These are phyloP conservation scores for Callochromis pleurospilus DNA, from an alignment of 2,113 vertebrate genomes.

Conservation along the genomic window DNA sequence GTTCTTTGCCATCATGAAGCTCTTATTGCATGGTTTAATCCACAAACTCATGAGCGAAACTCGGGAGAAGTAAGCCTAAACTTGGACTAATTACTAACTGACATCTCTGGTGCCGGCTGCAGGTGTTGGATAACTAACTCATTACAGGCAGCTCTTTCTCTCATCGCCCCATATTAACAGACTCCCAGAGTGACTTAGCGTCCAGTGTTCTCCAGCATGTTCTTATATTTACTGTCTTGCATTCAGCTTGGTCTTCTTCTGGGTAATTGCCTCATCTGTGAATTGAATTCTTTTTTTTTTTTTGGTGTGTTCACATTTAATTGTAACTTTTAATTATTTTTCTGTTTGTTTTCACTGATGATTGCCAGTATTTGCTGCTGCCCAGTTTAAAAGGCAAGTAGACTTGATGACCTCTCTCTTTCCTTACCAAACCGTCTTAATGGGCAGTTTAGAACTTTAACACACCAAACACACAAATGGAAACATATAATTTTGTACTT, in stretches of 20 bases:
- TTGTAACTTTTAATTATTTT: neutral
- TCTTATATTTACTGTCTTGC: neutral
- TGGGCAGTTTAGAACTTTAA: neutral
- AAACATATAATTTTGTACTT: neutral
- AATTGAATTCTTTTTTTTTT: neutral
- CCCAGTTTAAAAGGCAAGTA: neutral
- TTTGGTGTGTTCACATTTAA: neutral
- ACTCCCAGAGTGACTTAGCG: neutral
- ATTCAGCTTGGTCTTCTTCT: neutral
- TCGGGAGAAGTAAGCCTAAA: neutral
- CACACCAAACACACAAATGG: neutral
- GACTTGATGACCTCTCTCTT: neutral
- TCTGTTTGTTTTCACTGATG: neutral
- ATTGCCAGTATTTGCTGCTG: neutral
- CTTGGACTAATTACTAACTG: conserved; percentile 27
- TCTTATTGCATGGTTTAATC: conserved; percentile 36
- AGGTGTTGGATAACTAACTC: conserved; percentile 39
- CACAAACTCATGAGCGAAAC: neutral
- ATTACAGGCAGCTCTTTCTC: conserved; percentile 23
- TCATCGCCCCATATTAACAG: neutral
- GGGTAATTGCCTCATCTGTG: neutral
- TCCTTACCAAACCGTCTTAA: neutral
- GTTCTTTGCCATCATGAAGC: neutral
- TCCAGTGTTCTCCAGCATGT: neutral
- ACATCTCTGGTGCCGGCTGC: conserved; percentile 31